phyloP scores from a whole-genome alignment of 2,113 vertebrate species.

The Paedocypris sp. region DNA sequence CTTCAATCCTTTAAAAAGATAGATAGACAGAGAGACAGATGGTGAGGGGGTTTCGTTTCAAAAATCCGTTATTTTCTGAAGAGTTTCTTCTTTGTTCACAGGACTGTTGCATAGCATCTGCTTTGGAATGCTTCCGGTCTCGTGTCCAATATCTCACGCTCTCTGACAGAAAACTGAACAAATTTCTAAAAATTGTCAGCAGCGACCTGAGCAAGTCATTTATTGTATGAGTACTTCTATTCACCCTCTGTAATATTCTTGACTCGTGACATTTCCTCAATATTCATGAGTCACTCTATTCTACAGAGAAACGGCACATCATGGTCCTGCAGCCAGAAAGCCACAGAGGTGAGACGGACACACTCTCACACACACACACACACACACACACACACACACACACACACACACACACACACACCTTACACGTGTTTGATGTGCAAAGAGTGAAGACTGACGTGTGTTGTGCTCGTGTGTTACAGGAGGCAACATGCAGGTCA shows the following conservation, averaged over 20 bases:
- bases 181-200: background rate
- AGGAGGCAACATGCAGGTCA: conserved; percentile 38
- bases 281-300: no score
- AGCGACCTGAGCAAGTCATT: background rate
- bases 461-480: background rate
- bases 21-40: background rate
- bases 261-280: no score
- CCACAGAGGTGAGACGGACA: conserved; percentile 25
- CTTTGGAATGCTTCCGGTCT: conserved; percentile 40
- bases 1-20: no score
- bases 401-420: no score
- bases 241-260: no score
- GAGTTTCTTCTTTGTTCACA: conserved; percentile 18
- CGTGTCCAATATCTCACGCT: background rate
- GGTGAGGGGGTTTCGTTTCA: background rate
- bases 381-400: no score
- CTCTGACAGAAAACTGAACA: background rate
- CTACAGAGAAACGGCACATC: conserved; percentile 30
- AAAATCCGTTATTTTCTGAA: background rate
- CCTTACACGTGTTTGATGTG: no score
- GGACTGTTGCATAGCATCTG: conserved; percentile 46
- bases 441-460: no score
- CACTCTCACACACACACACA: no score
- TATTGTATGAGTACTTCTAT: conserved; percentile 43
- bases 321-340: background rate